Evolutionary conservation across 2,888 invertebrate species (phyloP).

Genomic region (Boloria selene): DNA sequence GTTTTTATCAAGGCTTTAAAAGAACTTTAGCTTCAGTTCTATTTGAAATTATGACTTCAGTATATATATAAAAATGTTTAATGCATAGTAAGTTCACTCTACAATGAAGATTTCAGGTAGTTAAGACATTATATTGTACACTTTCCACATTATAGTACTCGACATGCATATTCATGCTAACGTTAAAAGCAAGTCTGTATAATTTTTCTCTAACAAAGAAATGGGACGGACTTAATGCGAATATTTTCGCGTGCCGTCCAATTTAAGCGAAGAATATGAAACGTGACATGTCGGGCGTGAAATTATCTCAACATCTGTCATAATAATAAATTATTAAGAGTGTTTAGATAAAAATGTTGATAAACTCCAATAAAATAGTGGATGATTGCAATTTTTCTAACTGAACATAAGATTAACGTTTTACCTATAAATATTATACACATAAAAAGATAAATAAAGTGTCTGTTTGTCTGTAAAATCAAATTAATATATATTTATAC

Average conservation of each 20-base stretch:
- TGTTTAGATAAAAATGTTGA: neutral
- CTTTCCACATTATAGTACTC: constrained; percentile 15
- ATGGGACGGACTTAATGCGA: constrained; percentile 50
- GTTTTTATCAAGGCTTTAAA: no score
- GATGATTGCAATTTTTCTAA: no score
- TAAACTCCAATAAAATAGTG: neutral
- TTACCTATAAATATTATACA: no score
- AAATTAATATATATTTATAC: no score
- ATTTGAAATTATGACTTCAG: neutral
- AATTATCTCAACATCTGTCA: constrained; percentile 24
- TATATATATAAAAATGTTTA: neutral
- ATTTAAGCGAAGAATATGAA: constrained; percentile 39
- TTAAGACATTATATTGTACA: constrained; percentile 2
- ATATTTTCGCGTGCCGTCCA: constrained; percentile 46
- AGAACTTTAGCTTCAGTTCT: no score
- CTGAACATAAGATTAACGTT: no score
- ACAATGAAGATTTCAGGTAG: neutral
- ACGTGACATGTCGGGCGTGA: constrained; percentile 31
- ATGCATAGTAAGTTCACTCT: neutral
- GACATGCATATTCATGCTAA: constrained; percentile 52
- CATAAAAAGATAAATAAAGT: no score
- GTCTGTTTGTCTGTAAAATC: no score
- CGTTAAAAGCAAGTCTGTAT: constrained; percentile 48
- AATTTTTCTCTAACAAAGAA: constrained; percentile 53
- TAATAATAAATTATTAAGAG: constrained; percentile 5